phyloP scores from a whole-genome alignment of 2,797 vertebrate species.

The Ambastaia sidthimunki region DNA sequence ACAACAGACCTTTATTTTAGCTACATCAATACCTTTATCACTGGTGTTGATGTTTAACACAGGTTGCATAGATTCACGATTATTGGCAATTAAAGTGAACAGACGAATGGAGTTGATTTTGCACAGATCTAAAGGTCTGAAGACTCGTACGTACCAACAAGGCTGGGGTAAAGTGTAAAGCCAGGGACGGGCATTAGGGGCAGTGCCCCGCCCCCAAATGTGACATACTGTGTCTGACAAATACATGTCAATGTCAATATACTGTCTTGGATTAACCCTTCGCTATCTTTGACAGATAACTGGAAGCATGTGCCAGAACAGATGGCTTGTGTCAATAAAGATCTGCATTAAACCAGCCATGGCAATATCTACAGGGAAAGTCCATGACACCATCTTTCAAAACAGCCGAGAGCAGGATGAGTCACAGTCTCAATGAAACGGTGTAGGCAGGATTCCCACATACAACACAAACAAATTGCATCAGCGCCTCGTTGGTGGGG shows the following conservation, averaged over 20 bases:
- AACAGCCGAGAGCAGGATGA: slow-evolving; percentile 8
- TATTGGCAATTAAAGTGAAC: not conserved
- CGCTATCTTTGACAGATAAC: not conserved
- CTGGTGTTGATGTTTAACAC: not conserved
- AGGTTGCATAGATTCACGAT: not conserved
- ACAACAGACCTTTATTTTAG: not conserved
- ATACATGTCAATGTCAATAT: slow-evolving; percentile 9
- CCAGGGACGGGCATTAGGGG: not conserved
- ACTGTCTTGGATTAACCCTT: not conserved
- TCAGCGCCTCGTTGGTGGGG: not conserved
- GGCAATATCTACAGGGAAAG: slow-evolving; percentile 9
- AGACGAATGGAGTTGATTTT: not conserved
- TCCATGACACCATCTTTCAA: slow-evolving; percentile 33
- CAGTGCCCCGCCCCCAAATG: no score
- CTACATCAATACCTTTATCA: not conserved
- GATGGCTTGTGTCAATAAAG: not conserved
- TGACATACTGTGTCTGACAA: no score
- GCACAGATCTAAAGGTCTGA: no score
- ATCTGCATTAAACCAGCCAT: not conserved
- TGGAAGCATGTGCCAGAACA: not conserved
- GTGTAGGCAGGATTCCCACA: not conserved
- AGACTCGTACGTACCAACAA: not conserved
- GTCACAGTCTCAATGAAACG: slow-evolving; percentile 18
- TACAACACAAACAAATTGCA: slow-evolving; percentile 25
- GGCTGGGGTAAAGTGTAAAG: no score